Conservation (phyloP, 2,797 vertebrate species). For the Siniperca obscura region DNA sequence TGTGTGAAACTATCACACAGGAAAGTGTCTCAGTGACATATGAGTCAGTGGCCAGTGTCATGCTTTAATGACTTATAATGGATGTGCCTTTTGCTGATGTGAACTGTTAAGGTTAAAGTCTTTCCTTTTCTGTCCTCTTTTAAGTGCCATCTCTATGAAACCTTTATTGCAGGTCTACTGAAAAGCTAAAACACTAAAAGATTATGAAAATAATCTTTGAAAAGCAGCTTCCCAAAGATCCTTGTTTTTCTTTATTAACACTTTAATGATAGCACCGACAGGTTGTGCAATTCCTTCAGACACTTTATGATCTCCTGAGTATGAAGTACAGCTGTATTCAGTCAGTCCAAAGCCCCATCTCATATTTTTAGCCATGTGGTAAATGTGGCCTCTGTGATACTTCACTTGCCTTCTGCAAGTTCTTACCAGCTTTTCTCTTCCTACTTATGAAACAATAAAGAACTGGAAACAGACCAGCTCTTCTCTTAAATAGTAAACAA, state of each 20-base stretch:
- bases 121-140: background rate
- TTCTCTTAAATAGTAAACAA: background rate
- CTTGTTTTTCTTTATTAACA: constrained; percentile 9
- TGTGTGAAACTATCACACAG: constrained; percentile 41
- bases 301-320: constrained; percentile 38
- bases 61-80: constrained; percentile 50
- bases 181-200: background rate
- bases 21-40: constrained; percentile 51
- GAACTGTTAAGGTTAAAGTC: constrained; percentile 6
- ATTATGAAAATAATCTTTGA: background rate
- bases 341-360: constrained; percentile 39
- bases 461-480: constrained; percentile 20
- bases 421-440: constrained; percentile 32
- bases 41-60: constrained; percentile 49
- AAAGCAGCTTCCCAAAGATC: background rate
- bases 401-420: constrained; percentile 32
- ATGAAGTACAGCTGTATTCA: constrained; percentile 47
- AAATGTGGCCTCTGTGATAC: constrained; percentile 47
- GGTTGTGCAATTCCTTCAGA: constrained; percentile 41
- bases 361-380: constrained; percentile 54
- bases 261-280: constrained; percentile 18
- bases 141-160: constrained; percentile 7
- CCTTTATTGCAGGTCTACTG: background rate
- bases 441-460: constrained; percentile 36
- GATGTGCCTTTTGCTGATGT: constrained; percentile 44